These are phyloP conservation scores for Sinocyclocheilus maitianheensis DNA, from an alignment of 2,113 vertebrate genomes.

Conservation along the genomic window DNA sequence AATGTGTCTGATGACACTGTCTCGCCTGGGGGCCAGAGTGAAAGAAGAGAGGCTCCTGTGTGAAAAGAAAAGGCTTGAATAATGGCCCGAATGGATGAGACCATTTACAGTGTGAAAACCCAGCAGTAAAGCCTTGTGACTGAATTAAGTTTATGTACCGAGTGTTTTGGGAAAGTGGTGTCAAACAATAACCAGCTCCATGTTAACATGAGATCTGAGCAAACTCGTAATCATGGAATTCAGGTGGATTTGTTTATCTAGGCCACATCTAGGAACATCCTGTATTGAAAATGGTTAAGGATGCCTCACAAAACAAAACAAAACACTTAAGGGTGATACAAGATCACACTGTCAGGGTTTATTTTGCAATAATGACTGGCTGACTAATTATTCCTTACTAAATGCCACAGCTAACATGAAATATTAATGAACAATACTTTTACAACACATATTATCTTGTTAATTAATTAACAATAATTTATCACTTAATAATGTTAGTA, in stretches of 20 bases:
- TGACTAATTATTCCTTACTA: too few relatives aligned
- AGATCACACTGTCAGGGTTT: not conserved
- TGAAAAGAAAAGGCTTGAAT: conserved; percentile 42
- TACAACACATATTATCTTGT: not conserved
- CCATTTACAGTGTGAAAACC: conserved; percentile 21
- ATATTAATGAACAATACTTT: not conserved
- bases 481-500: not conserved
- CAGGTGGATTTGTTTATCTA: not conserved
- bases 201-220: conserved; percentile 5
- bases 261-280: not conserved
- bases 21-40: conserved; percentile 66
- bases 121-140: conserved; percentile 61
- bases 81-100: conserved; percentile 41
- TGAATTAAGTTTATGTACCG: not conserved
- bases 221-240: not conserved
- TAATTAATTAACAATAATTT: not conserved
- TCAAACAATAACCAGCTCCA: not conserved
- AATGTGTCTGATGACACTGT: conserved; percentile 74
- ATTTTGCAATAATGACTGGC: too few relatives aligned
- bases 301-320: not conserved
- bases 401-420: too few relatives aligned
- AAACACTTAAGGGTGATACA: too few relatives aligned
- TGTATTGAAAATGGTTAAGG: not conserved
- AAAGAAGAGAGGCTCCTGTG: conserved; percentile 70
- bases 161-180: not conserved